phyloP scores from a whole-genome alignment of 2,888 invertebrate genomes.

The Blera fallax region DNA sequence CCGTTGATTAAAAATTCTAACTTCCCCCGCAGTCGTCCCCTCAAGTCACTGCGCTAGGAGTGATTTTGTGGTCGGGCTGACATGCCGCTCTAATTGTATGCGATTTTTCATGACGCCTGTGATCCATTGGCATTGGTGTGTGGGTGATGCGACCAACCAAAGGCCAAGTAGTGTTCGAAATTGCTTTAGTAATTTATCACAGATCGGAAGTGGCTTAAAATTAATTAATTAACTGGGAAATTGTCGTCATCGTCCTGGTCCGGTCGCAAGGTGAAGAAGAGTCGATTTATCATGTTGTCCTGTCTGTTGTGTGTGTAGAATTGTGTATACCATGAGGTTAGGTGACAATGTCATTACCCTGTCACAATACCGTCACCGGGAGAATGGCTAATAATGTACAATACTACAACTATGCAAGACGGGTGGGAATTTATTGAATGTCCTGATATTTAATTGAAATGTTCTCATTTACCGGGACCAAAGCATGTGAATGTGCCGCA shows the following conservation, averaged over 20 bases:
- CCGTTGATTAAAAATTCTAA: slow-evolving; percentile 65
- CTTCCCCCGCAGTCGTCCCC: slow-evolving; percentile 1
- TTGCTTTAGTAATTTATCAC: slow-evolving; percentile 66
- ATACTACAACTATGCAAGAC: background rate
- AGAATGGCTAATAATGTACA: slow-evolving; percentile 42
- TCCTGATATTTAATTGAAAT: slow-evolving; percentile 60
- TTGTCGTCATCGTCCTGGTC: slow-evolving; percentile 44
- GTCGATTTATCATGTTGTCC: slow-evolving; percentile 47
- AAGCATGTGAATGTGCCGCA: slow-evolving; percentile 32
- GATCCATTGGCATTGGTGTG: background rate
- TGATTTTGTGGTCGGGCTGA: slow-evolving; percentile 60
- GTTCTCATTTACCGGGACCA: slow-evolving; percentile 29
- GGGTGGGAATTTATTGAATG: slow-evolving; percentile 42
- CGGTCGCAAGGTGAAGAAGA: slow-evolving; percentile 14
- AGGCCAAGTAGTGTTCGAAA: slow-evolving; percentile 49
- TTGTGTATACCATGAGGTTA: slow-evolving; percentile 39
- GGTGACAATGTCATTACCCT: slow-evolving; percentile 63
- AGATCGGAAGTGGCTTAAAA: slow-evolving; percentile 55
- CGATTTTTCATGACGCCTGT: slow-evolving; percentile 54
- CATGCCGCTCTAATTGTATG: slow-evolving; percentile 55
- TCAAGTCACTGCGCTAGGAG: background rate
- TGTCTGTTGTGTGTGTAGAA: background rate
- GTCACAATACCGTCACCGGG: slow-evolving; percentile 58
- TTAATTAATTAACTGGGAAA: slow-evolving; percentile 65
- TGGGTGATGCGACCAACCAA: slow-evolving; percentile 22